Evolutionary conservation across 2,888 invertebrate genomes (phyloP), one percentile per base, ranked within the genome.

Genomic region (Phytoseiulus persimilis): DNA sequence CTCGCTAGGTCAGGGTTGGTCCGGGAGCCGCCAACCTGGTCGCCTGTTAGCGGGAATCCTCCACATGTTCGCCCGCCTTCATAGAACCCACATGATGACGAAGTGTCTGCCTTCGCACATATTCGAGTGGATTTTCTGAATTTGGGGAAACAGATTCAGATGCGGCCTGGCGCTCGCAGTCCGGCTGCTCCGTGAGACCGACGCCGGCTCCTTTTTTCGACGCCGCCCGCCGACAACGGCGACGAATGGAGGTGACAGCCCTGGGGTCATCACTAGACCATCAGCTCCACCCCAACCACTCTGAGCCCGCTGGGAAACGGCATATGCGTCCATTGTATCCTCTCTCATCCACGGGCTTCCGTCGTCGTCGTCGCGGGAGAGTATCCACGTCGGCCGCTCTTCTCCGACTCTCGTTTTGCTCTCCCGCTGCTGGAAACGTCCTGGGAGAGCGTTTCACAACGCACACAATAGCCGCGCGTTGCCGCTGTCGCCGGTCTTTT

Each of bases 241-340:
- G 87, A 87, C 87, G 87, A 87, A 45, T 87, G 87, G 87, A 39
- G 87, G 45, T 87, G 87, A 87, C 87, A 87, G 87, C 33, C 87
- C n/a, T 33, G 87, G 65, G 87, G 87, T 87, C 87, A 87, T 87
- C 87, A 87, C 39, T 33, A 87, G 39, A 87, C 87, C 87, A 33
- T 33, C 87, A 45, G 28, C 28, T 28, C 87, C 87, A 87, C 32
- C 87, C 33, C 33, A 14, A 31, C 87, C 39, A 39, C 87, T 33
- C 87, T 32, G 65, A 65, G 65, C 65, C 65, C 65, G 65, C 65
- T 65, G 65, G 65, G 65, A 65, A 65, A 65, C 65, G 65, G 65
- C 65, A 65, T 65, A 65, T 65, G 65, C 65, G 23, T 65, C 65
- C 65, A 65, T 65, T 65, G 65, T 65, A 65, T 65, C 65, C 65